A percentile compares a stretch with the other conserved stretches of the same genome.
Conservation (phyloP, 2,888 invertebrate genomes). For the Melitaea athalia region DNA sequence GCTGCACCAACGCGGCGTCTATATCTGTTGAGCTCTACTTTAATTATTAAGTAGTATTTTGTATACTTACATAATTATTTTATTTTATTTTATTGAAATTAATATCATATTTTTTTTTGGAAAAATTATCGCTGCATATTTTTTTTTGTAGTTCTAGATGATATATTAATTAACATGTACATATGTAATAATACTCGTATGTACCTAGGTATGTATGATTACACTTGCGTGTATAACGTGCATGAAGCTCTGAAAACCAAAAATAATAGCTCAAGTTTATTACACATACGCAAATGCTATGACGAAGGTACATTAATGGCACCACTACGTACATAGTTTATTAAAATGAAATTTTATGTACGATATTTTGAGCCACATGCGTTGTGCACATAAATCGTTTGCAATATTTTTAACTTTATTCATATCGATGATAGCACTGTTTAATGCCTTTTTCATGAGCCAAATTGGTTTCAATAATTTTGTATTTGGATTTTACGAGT, state of each 20-base stretch:
- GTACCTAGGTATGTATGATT: neutral
- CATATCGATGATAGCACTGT: neutral
- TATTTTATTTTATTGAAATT: too few relatives aligned
- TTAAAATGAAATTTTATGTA: neutral
- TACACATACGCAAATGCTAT: neutral
- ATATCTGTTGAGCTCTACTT: too few relatives aligned
- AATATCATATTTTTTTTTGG: too few relatives aligned
- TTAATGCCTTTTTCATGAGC: neutral
- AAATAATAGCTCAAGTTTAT: conserved; percentile 9
- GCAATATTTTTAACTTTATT: neutral
- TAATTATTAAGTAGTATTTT: too few relatives aligned
- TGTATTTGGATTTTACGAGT: too few relatives aligned
- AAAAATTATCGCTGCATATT: too few relatives aligned
- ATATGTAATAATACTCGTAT: neutral
- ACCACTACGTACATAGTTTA: neutral
- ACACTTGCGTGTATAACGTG: neutral
- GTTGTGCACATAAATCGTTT: neutral
- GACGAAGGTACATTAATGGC: neutral
- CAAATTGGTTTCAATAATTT: neutral
- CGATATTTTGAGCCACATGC: neutral
- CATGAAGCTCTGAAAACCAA: neutral
- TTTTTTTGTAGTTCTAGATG: too few relatives aligned
- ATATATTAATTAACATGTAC: too few relatives aligned
- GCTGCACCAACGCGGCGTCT: too few relatives aligned
- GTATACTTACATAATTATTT: too few relatives aligned